These are phyloP conservation scores for Hemicentrotus pulcherrimus DNA, from an alignment of 35 echinoderm and acorn worm species.

Conservation along the genomic window DNA sequence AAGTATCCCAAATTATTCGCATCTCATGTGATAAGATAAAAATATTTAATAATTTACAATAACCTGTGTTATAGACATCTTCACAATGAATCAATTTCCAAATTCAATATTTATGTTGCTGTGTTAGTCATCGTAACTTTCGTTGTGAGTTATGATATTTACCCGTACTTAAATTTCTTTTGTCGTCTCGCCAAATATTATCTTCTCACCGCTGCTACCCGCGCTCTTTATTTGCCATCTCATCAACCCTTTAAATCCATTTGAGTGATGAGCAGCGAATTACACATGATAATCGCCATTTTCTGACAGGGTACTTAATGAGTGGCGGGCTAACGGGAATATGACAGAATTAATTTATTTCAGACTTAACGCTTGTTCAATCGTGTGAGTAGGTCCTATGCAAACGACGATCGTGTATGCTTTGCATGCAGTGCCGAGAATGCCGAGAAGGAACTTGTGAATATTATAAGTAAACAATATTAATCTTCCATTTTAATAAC, in stretches of 20 bases:
- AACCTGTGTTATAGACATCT: not conserved
- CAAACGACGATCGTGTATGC: not conserved
- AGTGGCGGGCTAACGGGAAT: not conserved
- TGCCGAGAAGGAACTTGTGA: not conserved
- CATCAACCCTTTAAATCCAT: slow-evolving; percentile 1
- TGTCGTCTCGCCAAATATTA: not conserved
- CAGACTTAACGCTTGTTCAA: not conserved
- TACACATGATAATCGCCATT: not conserved
- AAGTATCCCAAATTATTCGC: not conserved
- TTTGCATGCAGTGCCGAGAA: not conserved
- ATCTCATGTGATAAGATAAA: not conserved
- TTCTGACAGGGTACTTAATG: slow-evolving; percentile 10
- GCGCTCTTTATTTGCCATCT: not conserved
- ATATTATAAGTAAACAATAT: slow-evolving; percentile 7
- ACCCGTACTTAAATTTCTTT: not conserved
- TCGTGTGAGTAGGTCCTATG: not conserved
- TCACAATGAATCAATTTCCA: not conserved
- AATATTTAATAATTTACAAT: not conserved
- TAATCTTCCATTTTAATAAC: not conserved
- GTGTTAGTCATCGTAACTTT: not conserved
- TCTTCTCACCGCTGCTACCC: not conserved
- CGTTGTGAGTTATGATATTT: not conserved
- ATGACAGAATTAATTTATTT: slow-evolving; percentile 20
- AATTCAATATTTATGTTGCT: not conserved
- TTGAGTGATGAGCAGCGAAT: slow-evolving; percentile 10